Base-by-base conservation (phyloP, 2,113 vertebrate genomes). In the Gavia stellata region DNA sequence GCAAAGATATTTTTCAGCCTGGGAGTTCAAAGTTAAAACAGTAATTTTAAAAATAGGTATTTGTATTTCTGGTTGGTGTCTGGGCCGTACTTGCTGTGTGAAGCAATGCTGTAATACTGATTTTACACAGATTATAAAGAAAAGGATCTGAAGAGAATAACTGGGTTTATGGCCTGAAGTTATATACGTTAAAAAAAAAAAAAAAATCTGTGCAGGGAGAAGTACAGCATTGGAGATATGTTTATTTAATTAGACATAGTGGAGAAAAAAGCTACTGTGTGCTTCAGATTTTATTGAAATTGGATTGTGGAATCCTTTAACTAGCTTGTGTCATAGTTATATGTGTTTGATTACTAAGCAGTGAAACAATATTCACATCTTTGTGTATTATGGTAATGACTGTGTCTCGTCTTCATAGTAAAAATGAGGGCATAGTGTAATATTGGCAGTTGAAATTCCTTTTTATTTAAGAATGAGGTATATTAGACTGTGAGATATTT, bases 1-100 rank as follows among this genome's bases (percentile, higher is more conserved):
- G 21, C 49, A 33, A 85, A 94, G 81, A 74, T 90, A 4, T 82
- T 96, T 98, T 95, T 95, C 68, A 82, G 29, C 52, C 84, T 81
- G 42, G 45, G 26, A 50, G 34, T 86, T 96, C 42, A 18, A 74
- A 78, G 23, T 88, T 90, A 18, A 18, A 42, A 80, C 19, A 92
- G 28, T 95, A 36, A 71, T 67, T 92, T 87, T 71, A 81, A 65
- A 86, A 85, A 68, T 19, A 42, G 7, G 0, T 85, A 36, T 29
- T 84, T n/a, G 3, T 79, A 25, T 55, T 55, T 88, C 63, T 95
- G 26, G 10, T 40, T 34, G 36, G 15, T 84, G 15, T 65, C 72
- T 87, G 67, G 59, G 81, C 73, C 18, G 7, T 61, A 65, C 45
- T 38, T 52, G 49, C 58, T 78, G 94, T 87, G 65, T 88, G 83